phyloP scores from a whole-genome alignment of 2,113 vertebrate species.

The Zootoca vivipara region DNA sequence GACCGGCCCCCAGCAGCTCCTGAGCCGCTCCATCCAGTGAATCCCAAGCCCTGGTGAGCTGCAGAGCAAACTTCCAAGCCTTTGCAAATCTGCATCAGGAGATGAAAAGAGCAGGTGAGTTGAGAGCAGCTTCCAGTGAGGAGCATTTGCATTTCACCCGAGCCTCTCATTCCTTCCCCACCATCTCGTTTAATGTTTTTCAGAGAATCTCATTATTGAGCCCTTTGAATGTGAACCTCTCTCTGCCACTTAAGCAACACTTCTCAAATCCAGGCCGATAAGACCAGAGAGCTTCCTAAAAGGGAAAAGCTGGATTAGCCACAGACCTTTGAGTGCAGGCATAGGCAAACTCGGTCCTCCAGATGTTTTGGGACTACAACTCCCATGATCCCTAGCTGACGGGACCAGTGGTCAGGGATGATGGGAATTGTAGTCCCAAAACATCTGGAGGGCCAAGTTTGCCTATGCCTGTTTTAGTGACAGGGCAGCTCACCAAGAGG shows the following conservation, averaged over 20 bases:
- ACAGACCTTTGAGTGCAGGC: accelerated
- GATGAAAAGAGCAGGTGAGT: conserved; percentile 33
- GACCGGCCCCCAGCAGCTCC: background rate
- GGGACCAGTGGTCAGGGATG: no score
- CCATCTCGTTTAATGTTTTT: conserved; percentile 16
- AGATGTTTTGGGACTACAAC: no score
- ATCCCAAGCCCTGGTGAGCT: background rate
- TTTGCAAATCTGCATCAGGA: background rate
- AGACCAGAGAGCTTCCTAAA: background rate
- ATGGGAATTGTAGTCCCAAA: no score
- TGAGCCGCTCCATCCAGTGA: background rate
- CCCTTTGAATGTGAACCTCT: conserved; percentile 20
- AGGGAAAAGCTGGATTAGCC: accelerated
- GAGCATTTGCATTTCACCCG: conserved; percentile 36
- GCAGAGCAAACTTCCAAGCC: accelerated
- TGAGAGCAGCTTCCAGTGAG: conserved; percentile 34
- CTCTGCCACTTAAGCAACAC: background rate
- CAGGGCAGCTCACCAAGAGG: background rate
- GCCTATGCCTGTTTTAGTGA: accelerated
- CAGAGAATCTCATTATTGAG: conserved; percentile 22
- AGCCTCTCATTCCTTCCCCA: conserved; percentile 23
- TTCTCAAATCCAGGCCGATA: background rate
- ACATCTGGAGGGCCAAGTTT: no score
- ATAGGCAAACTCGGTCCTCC: no score
- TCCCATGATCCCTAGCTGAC: no score